Evolutionary conservation across 2,888 invertebrate genomes (phyloP), one percentile per base, ranked within the genome.

Genomic region (Diarsia rubi): DNA sequence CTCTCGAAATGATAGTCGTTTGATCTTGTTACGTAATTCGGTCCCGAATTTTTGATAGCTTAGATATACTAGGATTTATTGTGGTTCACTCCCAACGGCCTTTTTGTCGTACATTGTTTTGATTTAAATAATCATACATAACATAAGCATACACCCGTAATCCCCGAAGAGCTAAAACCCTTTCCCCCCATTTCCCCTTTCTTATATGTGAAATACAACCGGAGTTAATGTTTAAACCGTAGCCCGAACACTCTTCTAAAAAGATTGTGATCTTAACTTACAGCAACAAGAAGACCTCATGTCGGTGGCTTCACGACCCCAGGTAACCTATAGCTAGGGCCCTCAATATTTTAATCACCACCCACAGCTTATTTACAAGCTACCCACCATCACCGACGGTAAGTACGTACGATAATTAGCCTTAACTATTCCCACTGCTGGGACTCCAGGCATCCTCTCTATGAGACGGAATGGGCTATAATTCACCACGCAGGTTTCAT

Each of bases 321-420:
- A 21, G 19, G 19, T 11, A 31, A 31, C 3, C 4, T 0, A 8
- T 62, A 42, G 62, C n/a, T 9, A 37, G 12, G 6, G 8, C n/a
- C 2, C 27, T 14, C 9, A 0, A 73, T 78, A 47, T 47, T 69
- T 66, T 86, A 83, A 83, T 79, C 60, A 82, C 59, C 12, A 0
- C 14, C 27, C 21, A 19, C 5, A 49, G 9, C 49, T 24, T 16
- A 44, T 75, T 86, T 78, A 76, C 74, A 70, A 73, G 31, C 37
- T 8, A 21, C 11, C 63, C 64, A 44, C 42, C 42, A 27, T 27
- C 21, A 19, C 16, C 0, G 59, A 67, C 52, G 19, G 65, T 81
- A 86, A 80, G n/a, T 59, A 71, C 54, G 52, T 78, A 86, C 78
- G 81, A 83, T 73, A 67, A n/a, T n/a, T n/a, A n/a, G n/a, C n/a